Evolutionary conservation across 1,140 invertebrate genomes (phyloP), one percentile per base, ranked within the genome.

Genomic region (Nebria ingens): DNA sequence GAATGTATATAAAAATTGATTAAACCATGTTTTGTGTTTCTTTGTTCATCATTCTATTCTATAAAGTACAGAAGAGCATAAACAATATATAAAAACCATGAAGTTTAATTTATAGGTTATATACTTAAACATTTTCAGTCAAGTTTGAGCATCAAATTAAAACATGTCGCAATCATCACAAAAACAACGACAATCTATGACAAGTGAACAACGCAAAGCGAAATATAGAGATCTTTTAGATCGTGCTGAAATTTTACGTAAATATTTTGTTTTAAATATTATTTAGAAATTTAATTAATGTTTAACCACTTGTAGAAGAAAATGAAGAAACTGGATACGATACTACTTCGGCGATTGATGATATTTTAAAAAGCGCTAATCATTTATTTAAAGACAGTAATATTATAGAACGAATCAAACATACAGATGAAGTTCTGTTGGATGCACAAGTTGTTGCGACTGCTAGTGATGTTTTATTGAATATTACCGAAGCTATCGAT

Each of bases 371-470:
- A 21, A 65, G 73, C 63, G 69, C 65, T 1, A 65, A 74, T 56
- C 49, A 40, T 13, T 57, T 76, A 20, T 61, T 73, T 17, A 58
- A 58, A 11, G 65, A 73, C 55, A 66, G 67, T 11, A 59, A 63
- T 15, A 61, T 73, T 11, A 64, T 71, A 19, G 69, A 75, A 15
- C 60, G 67, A 29, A 67, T 71, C 2, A 64, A 66, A 40, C 64
- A 74, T 61, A 67, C 72, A 0, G 72, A 74, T 54, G 76, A 77
- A 63, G 69, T 68, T 17, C 67, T 74, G 50, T 60, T 77, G 21
- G 74, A 77, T 55, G 73, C 72, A 0, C 61, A 66, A 19, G 70
- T 78, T 21, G 59, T 77, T 1, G 67, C 70, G 4, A 68, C 70
- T 0, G 68, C 74, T 17, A 74, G 73, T 56, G 64, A 69, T 38